Evolutionary conservation across 2,888 invertebrate genomes (phyloP), one percentile per base, ranked within the genome.

Genomic region (Drosophila infuscata): DNA sequence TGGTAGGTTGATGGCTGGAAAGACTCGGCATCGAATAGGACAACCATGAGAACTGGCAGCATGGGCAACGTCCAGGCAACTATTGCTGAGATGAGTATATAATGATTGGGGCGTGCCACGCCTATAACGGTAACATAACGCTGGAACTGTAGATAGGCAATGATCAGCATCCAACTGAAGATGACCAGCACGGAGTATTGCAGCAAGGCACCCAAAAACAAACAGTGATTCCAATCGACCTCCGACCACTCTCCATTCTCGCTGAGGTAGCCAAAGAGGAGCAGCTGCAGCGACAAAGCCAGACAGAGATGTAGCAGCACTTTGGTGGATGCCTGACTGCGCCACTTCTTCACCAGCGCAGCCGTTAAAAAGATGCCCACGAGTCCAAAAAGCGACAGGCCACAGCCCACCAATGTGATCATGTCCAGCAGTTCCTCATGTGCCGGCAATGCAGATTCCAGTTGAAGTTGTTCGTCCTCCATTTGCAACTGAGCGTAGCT

Each of bases 81-180:
- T 0, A 95, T 53, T 2, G 95, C 94, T 20, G 95, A 94, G 89
- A 96, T 95, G 7, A 95, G 90, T 88, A 95, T 94, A 87, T 95
- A 96, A 73, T 95, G 93, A 0, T 94, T 94, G 8, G 95, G 95
- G 46, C 94, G 92, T 15, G 92, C 94, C 9, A 89, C 84, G 6
- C 95, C 95, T 57, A 96, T 93, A 0, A 96, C 95, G 70, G 94
- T 94, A 1, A 96, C 96, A 82, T 96, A 96, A 57, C 95, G 94
- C 64, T 95, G 94, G 90, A 96, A 96, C 91, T 96, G 96, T 65
- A 96, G 92, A 57, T 95, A 92, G 2, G 95, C 96, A 64, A 96
- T 95, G 64, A 96, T 95, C 30, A 96, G 91, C 96, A 96, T 96
- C 96, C 96, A 96, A 83, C 94, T 94, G 84, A 96, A 96, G 73